A percentile compares a stretch with the other conserved stretches of the same genome.
phyloP scores from a whole-genome alignment of 2,113 vertebrate genomes.

The Panurus biarmicus region DNA sequence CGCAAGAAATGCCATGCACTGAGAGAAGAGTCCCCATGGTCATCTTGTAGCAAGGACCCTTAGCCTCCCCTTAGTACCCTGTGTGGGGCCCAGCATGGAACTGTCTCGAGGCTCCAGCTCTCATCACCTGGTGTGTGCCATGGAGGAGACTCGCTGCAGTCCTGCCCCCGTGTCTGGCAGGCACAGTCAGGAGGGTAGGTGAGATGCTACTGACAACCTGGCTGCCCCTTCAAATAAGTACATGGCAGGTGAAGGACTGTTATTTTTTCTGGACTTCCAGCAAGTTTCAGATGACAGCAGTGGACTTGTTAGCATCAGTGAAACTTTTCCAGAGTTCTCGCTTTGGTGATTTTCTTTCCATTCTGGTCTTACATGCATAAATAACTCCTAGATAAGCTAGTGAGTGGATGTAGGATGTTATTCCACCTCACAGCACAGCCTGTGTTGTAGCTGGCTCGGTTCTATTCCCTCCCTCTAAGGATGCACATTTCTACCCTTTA shows the following conservation, averaged over 20 bases:
- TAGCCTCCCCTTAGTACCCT: background rate
- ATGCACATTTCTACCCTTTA: background rate
- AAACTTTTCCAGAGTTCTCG: background rate
- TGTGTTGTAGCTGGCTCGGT: background rate
- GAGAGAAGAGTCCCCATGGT: background rate
- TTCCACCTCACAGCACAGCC: background rate
- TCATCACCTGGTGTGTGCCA: accelerated
- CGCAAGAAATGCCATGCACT: background rate
- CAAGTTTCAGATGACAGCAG: background rate
- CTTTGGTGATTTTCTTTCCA: background rate
- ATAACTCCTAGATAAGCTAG: background rate
- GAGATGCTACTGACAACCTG: background rate
- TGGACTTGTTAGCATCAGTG: background rate
- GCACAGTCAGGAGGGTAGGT: background rate
- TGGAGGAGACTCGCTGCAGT: background rate
- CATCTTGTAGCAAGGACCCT: background rate
- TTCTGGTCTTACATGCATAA: background rate
- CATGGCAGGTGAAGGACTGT: background rate
- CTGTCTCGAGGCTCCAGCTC: background rate
- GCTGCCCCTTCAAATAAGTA: background rate
- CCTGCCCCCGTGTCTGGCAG: accelerated
- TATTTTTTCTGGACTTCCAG: background rate
- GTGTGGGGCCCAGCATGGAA: background rate
- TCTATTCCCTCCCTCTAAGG: background rate
- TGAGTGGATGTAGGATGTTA: background rate